Conservation (phyloP, 2,888 invertebrate genomes). For the Argyresthia albistria region DNA sequence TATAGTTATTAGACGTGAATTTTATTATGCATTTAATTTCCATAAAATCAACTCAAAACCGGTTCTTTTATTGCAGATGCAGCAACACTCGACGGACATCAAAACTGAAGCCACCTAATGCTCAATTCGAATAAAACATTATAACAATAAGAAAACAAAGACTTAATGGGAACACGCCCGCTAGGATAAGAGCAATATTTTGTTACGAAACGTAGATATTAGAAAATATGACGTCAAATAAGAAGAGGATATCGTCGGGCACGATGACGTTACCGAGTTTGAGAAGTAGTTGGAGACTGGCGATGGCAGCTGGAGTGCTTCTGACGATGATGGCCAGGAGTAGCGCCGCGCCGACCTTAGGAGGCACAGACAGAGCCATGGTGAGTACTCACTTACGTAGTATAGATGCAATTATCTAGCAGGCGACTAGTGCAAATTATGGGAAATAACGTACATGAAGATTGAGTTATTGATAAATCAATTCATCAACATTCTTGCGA, state of each 20-base stretch:
- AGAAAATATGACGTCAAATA: constrained; percentile 37
- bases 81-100: too few species aligned
- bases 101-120: too few species aligned
- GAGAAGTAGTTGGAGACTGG: constrained; percentile 45
- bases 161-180: constrained; percentile 38
- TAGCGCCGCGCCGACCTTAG: constrained; percentile 56
- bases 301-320: constrained; percentile 36
- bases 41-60: too few species aligned
- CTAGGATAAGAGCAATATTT: constrained; percentile 7
- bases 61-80: too few species aligned
- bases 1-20: too few species aligned
- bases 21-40: too few species aligned
- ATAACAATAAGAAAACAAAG: background rate
- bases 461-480: too few species aligned
- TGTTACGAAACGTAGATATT: constrained; percentile 14
- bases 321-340: constrained; percentile 43
- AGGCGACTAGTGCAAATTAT: too few species aligned
- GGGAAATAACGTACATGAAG: too few species aligned
- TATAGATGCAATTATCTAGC: too few species aligned
- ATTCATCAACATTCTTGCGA: too few species aligned
- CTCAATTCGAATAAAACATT: background rate
- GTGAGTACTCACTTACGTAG: constrained; percentile 29
- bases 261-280: constrained; percentile 45
- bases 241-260: constrained; percentile 13
- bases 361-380: constrained; percentile 56